Evolutionary conservation across 2,797 vertebrate genomes (phyloP).

Genomic region (Tachyglossus aculeatus): DNA sequence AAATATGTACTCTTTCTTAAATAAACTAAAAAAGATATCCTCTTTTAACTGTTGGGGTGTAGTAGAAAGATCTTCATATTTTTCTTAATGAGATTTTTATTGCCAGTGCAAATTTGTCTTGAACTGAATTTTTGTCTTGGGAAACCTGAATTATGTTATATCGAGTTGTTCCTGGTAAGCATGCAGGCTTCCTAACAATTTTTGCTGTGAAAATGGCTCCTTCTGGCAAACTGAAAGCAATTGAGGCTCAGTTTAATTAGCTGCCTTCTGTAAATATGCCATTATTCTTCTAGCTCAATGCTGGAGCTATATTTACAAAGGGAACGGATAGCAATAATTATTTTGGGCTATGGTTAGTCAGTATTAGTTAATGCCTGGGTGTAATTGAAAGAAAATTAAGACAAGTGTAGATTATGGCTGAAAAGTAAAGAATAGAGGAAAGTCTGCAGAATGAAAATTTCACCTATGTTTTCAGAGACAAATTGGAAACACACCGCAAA

Average conservation of each 20-base stretch:
- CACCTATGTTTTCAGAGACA: conserved; percentile 31
- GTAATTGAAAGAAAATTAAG: conserved; percentile 76
- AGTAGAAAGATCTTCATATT: conserved; percentile 68
- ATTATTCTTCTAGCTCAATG: conserved; percentile 73
- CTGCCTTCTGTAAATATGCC: conserved; percentile 77
- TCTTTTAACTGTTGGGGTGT: conserved; percentile 61
- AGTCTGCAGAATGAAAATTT: background rate
- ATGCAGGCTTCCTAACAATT: conserved; percentile 60
- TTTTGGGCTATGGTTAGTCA: conserved; percentile 73
- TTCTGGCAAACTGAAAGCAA: conserved; percentile 79
- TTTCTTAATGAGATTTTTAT: conserved; percentile 78
- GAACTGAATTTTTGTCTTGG: conserved; percentile 77
- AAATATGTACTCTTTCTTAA: conserved; percentile 70
- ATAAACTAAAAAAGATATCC: conserved; percentile 68
- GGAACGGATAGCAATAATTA: conserved; percentile 78
- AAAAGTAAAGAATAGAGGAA: conserved; percentile 6
- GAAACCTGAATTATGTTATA: conserved; percentile 75
- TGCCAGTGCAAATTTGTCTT: conserved; percentile 73
- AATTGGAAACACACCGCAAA: background rate
- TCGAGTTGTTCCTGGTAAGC: conserved; percentile 67
- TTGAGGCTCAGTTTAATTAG: conserved; percentile 80
- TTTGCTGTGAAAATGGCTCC: conserved; percentile 78
- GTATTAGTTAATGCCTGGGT: conserved; percentile 79
- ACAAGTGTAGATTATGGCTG: conserved; percentile 56
- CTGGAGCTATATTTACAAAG: conserved; percentile 77